A percentile compares a stretch with the other conserved stretches of the same genome.
These are phyloP conservation scores for rabbit (Oryctolagus cuniculus) DNA, from an alignment of 2,113 vertebrate species.

Conservation along the genomic window DNA sequence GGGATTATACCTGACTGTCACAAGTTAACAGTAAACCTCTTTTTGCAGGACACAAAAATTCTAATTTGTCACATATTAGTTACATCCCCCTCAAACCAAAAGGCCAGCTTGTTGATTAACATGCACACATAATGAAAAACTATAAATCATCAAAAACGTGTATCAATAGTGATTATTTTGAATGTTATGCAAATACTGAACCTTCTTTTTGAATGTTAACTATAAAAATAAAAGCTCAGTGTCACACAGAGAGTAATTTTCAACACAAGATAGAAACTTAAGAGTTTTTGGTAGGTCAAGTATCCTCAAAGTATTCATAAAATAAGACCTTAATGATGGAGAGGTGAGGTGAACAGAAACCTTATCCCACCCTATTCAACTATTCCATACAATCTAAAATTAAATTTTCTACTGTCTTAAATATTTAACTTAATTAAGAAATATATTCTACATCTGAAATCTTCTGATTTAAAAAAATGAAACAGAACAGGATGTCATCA, in stretches of 20 bases:
- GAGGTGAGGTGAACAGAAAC: background rate
- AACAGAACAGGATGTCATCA: no score
- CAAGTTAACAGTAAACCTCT: no score
- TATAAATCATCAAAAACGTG: background rate
- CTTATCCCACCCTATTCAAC: background rate
- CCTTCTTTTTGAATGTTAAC: background rate
- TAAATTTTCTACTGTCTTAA: background rate
- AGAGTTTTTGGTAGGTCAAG: background rate
- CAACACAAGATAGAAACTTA: background rate
- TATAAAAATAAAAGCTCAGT: constrained; percentile 17
- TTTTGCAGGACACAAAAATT: no score
- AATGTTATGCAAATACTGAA: background rate
- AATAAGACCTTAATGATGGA: constrained; percentile 7
- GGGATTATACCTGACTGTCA: no score
- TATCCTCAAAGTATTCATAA: background rate
- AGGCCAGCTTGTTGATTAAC: background rate
- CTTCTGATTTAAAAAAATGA: no score
- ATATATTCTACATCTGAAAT: background rate
- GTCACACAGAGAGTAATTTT: background rate
- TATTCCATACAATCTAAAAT: background rate
- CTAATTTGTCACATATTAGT: no score
- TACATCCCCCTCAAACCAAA: background rate
- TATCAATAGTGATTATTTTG: background rate
- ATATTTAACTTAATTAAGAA: constrained; percentile 16
- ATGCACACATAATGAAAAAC: background rate